Percentiles rank a stretch among this genome's conserved stretches.
Evolutionary conservation across 2,113 vertebrate species (phyloP).

Genomic region (Chionodraco myersi): DNA sequence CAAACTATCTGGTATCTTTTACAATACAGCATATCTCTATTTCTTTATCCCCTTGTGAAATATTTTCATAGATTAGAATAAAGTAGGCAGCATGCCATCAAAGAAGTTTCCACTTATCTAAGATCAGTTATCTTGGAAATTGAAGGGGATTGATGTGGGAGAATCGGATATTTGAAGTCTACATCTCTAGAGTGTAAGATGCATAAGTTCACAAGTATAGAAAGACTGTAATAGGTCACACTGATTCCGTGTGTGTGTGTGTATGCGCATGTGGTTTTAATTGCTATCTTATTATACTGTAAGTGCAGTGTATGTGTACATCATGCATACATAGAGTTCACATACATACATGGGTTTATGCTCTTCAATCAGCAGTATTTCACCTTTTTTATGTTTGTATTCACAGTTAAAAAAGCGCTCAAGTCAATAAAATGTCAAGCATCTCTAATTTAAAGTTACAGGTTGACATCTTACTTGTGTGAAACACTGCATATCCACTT

Average conservation of each 20-base stretch:
- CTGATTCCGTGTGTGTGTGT: not conserved
- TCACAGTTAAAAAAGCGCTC: not conserved
- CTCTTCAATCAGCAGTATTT: not conserved
- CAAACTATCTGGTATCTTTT: conserved; percentile 23
- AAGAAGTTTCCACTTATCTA: conserved; percentile 35
- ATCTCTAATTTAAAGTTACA: not conserved
- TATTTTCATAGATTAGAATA: conserved; percentile 45
- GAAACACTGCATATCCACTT: not conserved
- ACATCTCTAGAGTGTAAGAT: conserved; percentile 17
- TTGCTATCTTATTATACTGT: no score
- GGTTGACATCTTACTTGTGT: not conserved
- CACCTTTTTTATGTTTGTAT: not conserved
- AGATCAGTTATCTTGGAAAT: conserved; percentile 50
- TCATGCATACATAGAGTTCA: not conserved
- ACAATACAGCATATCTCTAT: conserved; percentile 28
- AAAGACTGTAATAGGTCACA: conserved; percentile 20
- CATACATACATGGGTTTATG: not conserved
- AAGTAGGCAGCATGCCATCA: conserved; percentile 9
- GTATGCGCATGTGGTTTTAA: not conserved
- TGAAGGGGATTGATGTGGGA: conserved; percentile 35
- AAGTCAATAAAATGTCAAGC: not conserved
- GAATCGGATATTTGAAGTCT: conserved; percentile 33
- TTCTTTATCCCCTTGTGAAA: conserved; percentile 28
- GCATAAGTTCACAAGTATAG: conserved; percentile 19
- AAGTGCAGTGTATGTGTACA: not conserved